Percentiles rank a stretch among this genome's conserved stretches.
Conservation (phyloP, 2,797 vertebrate genomes). For the Argyrosomus regius region DNA sequence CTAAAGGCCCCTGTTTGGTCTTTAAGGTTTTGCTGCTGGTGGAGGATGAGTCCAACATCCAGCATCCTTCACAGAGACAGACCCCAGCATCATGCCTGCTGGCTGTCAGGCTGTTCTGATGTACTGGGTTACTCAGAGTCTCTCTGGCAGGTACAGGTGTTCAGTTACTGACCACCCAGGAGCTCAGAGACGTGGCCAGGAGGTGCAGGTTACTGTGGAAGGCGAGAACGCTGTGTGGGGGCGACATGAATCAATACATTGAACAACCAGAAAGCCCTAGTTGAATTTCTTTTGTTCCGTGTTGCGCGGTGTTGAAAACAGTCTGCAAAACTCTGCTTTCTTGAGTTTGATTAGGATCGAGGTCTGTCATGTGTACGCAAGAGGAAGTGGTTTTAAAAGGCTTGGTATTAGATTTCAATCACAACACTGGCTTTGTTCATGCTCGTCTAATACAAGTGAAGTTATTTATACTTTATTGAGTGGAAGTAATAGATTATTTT, state of each 20-base stretch:
- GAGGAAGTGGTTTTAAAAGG: slow-evolving; percentile 25
- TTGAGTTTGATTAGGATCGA: slow-evolving; percentile 48
- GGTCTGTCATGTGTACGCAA: slow-evolving; percentile 3
- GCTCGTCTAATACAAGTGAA: neutral
- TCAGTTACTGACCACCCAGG: slow-evolving; percentile 77
- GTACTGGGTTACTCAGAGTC: slow-evolving; percentile 63
- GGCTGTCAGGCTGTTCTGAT: slow-evolving; percentile 34
- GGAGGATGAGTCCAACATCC: slow-evolving; percentile 17
- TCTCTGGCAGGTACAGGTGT: slow-evolving; percentile 66
- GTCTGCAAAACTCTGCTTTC: slow-evolving; percentile 35
- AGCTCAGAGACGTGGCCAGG: slow-evolving; percentile 48
- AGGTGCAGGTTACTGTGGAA: slow-evolving; percentile 80
- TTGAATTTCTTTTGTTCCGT: slow-evolving; percentile 57
- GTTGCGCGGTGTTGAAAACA: slow-evolving; percentile 38
- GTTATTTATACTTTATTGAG: neutral
- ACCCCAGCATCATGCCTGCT: slow-evolving; percentile 34
- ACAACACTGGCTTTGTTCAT: slow-evolving; percentile 7
- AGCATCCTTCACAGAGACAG: slow-evolving; percentile 16
- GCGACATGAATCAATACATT: slow-evolving; percentile 63
- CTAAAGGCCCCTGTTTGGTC: neutral
- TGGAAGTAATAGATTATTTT: neutral
- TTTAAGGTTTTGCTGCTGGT: neutral
- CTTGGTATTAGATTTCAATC: slow-evolving; percentile 14
- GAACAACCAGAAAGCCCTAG: slow-evolving; percentile 43
- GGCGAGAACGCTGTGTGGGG: slow-evolving; percentile 73